Base-by-base conservation (phyloP, 2,113 vertebrate species). In the Poicephalus gulielmi region DNA sequence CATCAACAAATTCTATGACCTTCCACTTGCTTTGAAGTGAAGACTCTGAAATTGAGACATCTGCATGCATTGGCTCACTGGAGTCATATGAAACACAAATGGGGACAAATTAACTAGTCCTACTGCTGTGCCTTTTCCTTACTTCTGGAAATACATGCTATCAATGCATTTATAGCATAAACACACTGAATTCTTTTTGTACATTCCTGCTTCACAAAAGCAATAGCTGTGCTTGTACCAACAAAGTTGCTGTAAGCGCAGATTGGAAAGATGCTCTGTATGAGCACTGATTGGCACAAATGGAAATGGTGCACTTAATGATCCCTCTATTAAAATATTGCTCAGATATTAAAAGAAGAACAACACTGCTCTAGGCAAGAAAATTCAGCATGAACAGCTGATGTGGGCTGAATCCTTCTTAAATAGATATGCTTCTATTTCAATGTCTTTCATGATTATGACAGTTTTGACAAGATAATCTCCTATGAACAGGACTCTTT, bases 341-440 rank as follows among this genome's bases (percentile, higher is more conserved):
- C 27, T 78, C 66, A 73, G n/a, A 41, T 71, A 75, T 31, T 50
- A 39, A 52, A 52, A 47, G 53, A 59, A 8, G 9, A 68, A 78
- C 35, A 53, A 13, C 18, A 53, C 47, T 64, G n/a, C 57, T 86
- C 46, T 46, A 84, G 43, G 76, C 35, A 95, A 90, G 44, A 76
- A 93, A 94, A 92, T 92, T 66, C 76, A 86, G 20, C 49, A 67
- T 12, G 82, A 84, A 88, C 30, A 73, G 59, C 17, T 88, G 81
- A 86, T 60, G 88, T 52, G 22, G 91, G 91, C 31, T 90, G 91
- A 94, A 83, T 74, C 30, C 14, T 89, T 79, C 86, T 85, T 83
- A 92, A 93, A 77, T 22, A 94, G 80, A n/a, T 41, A 49, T 28
- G n/a, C 94, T 79, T 94, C 55, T 31, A 83, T 84, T 86, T 53